Evolutionary conservation across 2,113 vertebrate genomes (phyloP).

Genomic region (Progne subis): DNA sequence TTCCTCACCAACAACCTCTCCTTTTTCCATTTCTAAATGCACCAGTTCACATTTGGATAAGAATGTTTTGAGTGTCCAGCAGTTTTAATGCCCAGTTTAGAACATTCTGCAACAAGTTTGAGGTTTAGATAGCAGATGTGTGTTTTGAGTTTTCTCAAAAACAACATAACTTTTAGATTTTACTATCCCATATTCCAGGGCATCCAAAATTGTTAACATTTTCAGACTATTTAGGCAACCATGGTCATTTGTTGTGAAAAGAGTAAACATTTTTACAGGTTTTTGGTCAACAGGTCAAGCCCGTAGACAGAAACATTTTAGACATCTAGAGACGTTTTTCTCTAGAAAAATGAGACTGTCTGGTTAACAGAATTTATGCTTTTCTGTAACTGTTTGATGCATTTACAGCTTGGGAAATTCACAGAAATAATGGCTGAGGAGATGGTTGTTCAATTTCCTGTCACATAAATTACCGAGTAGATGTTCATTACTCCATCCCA

Average conservation of each 20-base stretch:
- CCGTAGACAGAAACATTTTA: background rate
- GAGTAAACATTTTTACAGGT: background rate
- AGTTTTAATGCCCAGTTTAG: background rate
- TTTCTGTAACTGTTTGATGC: conserved; percentile 41
- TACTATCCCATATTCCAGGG: background rate
- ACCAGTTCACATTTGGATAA: background rate
- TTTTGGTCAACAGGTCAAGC: background rate
- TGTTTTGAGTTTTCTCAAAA: background rate
- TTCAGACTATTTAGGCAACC: background rate
- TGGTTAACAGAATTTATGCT: conserved; percentile 12
- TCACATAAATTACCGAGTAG: conserved; percentile 45
- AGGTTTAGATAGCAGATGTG: background rate
- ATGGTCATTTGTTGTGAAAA: background rate
- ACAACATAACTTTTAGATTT: background rate
- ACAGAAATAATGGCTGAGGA: conserved; percentile 37
- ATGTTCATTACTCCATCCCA: conserved; percentile 24
- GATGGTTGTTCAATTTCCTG: conserved; percentile 69
- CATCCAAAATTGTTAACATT: background rate
- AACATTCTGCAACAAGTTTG: background rate
- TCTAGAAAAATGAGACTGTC: background rate
- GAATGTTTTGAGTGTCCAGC: background rate
- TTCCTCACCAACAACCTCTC: background rate
- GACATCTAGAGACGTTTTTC: background rate
- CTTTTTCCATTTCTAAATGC: background rate
- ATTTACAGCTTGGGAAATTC: conserved; percentile 45